These are phyloP conservation scores for Limosa lapponica DNA, from an alignment of 2,797 vertebrate species.

Conservation along the genomic window DNA sequence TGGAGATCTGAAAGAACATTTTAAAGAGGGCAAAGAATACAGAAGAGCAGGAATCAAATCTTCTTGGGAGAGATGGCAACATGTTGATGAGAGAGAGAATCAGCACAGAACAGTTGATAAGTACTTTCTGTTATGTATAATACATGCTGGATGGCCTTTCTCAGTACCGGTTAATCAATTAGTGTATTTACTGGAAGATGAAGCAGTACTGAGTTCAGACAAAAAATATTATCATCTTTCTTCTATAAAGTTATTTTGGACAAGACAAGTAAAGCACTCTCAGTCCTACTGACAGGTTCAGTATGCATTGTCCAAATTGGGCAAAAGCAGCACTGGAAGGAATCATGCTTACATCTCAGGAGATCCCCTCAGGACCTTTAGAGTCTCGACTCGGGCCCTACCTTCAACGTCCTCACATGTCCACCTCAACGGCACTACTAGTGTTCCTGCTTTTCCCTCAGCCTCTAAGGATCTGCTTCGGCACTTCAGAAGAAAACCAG, in stretches of 20 bases:
- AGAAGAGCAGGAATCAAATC: background rate
- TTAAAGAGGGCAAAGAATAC: background rate
- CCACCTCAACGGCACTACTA: background rate
- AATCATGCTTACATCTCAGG: background rate
- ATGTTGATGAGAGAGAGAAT: background rate
- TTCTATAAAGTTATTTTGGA: background rate
- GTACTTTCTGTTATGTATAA: background rate
- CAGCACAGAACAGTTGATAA: background rate
- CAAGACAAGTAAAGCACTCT: background rate
- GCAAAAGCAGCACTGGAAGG: fast-evolving
- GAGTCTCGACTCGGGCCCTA: background rate
- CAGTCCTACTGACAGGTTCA: background rate
- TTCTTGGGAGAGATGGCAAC: background rate
- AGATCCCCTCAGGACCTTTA: background rate
- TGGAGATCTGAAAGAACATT: background rate
- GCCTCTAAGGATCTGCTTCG: background rate
- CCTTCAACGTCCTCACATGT: background rate
- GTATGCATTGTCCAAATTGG: background rate
- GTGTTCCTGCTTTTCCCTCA: background rate
- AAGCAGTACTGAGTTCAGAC: background rate
- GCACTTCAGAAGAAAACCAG: background rate
- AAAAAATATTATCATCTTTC: background rate
- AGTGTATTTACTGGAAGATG: background rate
- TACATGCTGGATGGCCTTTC: background rate
- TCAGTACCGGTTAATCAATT: background rate